Evolutionary conservation across 2,113 vertebrate genomes (phyloP).

Genomic region (Oplegnathus fasciatus): DNA sequence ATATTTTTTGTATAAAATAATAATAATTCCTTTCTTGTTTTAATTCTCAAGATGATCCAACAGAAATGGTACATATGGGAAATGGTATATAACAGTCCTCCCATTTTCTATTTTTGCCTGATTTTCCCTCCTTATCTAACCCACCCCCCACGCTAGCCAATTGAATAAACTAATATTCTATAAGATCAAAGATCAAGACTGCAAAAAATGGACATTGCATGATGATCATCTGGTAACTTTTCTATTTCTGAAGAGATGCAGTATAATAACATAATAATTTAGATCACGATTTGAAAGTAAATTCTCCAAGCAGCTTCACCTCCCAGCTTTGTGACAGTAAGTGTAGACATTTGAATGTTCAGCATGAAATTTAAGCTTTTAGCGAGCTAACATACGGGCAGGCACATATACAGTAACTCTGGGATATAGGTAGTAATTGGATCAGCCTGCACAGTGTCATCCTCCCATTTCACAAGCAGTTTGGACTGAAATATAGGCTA

Average conservation of each 20-base stretch:
- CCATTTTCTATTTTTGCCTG: background rate
- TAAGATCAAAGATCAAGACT: background rate
- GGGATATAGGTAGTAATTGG: constrained; percentile 32
- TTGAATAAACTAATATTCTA: background rate
- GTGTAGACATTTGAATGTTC: background rate
- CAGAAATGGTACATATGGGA: background rate
- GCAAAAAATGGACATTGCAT: too few species aligned
- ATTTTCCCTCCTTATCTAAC: background rate
- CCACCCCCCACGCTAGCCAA: background rate
- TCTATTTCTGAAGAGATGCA: too few species aligned
- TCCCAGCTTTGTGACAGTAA: background rate
- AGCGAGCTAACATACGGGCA: background rate
- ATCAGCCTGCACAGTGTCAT: constrained; percentile 14
- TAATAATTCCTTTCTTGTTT: too few species aligned
- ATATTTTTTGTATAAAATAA: background rate
- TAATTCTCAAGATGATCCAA: background rate
- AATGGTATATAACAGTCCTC: background rate
- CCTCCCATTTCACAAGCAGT: constrained; percentile 17
- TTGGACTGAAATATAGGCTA: constrained; percentile 27
- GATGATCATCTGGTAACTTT: too few species aligned
- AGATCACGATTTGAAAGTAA: background rate
- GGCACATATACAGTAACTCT: constrained; percentile 10
- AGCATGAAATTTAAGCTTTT: constrained; percentile 14
- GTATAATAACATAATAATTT: too few species aligned
- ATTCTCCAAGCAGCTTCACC: background rate